A percentile compares a stretch with the other conserved stretches of the same genome.
phyloP scores from a whole-genome alignment of 2,888 invertebrate species.

The Epinotia ramella region DNA sequence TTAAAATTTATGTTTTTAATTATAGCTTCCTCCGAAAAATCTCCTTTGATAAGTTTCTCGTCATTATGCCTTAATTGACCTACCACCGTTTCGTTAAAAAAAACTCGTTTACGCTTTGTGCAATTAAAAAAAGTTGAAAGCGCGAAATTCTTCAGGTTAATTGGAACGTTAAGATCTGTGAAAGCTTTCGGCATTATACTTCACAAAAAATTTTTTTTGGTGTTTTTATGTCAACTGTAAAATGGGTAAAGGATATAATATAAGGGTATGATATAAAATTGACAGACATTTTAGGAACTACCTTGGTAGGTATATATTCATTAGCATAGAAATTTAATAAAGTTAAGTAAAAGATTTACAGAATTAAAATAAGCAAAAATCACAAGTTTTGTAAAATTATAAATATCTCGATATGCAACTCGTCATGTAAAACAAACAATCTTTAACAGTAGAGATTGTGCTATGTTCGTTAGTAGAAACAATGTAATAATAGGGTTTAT shows the following conservation, averaged over 20 bases:
- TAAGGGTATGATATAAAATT: too few species aligned
- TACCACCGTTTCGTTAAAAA: constrained; percentile 43
- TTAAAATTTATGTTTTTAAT: constrained; percentile 74
- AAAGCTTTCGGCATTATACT: not conserved
- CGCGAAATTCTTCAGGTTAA: constrained; percentile 25
- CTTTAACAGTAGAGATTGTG: too few species aligned
- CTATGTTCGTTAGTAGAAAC: too few species aligned
- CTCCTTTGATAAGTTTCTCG: constrained; percentile 61
- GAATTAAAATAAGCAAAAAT: too few species aligned
- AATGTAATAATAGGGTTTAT: too few species aligned
- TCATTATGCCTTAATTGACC: constrained; percentile 64
- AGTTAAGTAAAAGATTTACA: too few species aligned
- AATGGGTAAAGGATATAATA: too few species aligned
- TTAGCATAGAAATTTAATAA: too few species aligned
- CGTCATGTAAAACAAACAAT: too few species aligned
- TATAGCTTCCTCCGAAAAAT: constrained; percentile 59
- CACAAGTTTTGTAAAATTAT: too few species aligned
- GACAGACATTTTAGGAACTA: not conserved
- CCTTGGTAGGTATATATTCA: too few species aligned
- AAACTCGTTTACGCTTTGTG: constrained; percentile 40
- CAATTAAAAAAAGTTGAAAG: constrained; percentile 44
- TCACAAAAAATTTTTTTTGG: not conserved
- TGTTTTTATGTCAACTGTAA: not conserved
- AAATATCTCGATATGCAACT: too few species aligned
- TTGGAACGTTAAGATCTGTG: constrained; percentile 27